Conservation (phyloP, 2,797 vertebrate genomes). For the Mus minutoides region DNA sequence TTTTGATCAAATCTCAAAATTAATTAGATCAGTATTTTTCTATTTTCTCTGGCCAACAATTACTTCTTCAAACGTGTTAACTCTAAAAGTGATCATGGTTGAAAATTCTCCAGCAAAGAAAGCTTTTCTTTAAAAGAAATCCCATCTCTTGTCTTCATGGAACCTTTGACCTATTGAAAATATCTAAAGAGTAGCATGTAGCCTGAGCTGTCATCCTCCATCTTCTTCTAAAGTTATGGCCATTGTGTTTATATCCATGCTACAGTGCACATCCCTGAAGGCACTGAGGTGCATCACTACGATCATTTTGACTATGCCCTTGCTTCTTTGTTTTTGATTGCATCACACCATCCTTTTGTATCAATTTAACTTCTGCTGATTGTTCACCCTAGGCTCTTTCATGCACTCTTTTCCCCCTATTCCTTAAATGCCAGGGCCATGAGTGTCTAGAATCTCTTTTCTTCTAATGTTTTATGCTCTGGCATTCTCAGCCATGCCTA, state of each 20-base stretch:
- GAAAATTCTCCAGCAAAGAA: neutral
- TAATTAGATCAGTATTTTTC: neutral
- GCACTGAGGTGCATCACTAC: neutral
- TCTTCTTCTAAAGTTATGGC: neutral
- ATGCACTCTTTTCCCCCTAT: neutral
- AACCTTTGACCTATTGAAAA: neutral
- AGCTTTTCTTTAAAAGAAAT: neutral
- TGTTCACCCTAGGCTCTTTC: neutral
- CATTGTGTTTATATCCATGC: neutral
- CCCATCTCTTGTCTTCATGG: neutral
- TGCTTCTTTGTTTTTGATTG: neutral
- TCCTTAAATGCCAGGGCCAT: neutral
- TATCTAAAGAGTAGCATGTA: neutral
- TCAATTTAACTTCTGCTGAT: neutral
- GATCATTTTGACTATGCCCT: no score
- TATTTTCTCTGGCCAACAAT: slow-evolving; percentile 24
- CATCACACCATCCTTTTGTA: neutral
- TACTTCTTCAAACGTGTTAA: slow-evolving; percentile 18
- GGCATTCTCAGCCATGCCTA: no score
- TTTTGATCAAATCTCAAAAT: neutral
- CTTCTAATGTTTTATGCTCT: neutral
- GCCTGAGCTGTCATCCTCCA: neutral
- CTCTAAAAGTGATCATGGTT: slow-evolving; percentile 1
- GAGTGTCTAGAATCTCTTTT: neutral
- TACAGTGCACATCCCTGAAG: rapidly evolving